These are phyloP conservation scores for Drosophila nasuta DNA, from an alignment of 1,140 invertebrate genomes.

Conservation along the genomic window DNA sequence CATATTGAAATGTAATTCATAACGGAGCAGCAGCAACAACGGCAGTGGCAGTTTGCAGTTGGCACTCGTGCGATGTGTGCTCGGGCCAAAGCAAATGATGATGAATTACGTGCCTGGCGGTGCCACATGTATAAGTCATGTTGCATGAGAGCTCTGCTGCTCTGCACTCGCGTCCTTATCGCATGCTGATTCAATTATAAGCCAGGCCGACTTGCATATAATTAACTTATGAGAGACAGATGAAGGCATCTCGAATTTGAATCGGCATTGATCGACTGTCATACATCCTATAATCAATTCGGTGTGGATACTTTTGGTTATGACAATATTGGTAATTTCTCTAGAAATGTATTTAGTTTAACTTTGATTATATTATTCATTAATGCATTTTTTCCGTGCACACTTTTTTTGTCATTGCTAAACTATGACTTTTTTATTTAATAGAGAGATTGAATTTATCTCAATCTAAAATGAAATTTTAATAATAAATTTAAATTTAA, in stretches of 20 bases:
- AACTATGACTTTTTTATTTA: too few relatives aligned
- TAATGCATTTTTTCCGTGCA: too few relatives aligned
- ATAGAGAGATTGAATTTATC: too few relatives aligned
- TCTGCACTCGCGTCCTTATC: conserved; percentile 1
- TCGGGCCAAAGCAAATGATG: conserved; percentile 13
- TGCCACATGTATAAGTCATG: conserved; percentile 20
- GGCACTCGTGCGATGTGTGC: conserved; percentile 1
- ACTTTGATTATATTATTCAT: too few relatives aligned
- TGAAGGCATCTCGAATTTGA: background rate
- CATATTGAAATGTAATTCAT: conserved; percentile 82
- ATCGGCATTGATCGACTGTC: background rate
- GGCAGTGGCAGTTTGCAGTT: background rate
- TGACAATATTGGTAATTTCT: too few relatives aligned
- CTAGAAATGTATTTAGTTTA: too few relatives aligned
- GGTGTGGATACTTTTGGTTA: too few relatives aligned
- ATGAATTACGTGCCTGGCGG: conserved; percentile 26
- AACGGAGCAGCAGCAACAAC: conserved; percentile 53
- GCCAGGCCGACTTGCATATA: conserved; percentile 12
- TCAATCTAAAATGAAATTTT: too few relatives aligned
- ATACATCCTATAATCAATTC: background rate
- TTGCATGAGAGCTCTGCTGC: background rate
- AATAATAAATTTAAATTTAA: too few relatives aligned
- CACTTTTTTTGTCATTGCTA: too few relatives aligned
- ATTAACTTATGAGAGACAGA: conserved; percentile 21
- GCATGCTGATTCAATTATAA: conserved; percentile 35